Evolutionary conservation across 1,140 invertebrate genomes (phyloP).

Genomic region (Metopolophium dirhodum): DNA sequence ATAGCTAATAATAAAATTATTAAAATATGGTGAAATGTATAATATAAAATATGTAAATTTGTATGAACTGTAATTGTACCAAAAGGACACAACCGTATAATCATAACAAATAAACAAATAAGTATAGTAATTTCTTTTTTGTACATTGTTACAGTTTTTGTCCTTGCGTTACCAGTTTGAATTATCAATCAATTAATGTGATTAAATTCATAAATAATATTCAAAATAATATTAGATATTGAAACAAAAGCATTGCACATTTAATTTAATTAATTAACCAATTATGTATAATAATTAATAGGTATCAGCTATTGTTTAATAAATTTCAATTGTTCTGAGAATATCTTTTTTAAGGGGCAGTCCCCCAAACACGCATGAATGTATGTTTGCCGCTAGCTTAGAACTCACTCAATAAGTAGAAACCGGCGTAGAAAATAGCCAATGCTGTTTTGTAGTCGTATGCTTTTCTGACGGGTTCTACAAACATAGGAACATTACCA

Average conservation of each 20-base stretch:
- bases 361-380: not conserved
- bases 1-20: not conserved
- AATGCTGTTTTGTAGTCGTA: constrained; percentile 83
- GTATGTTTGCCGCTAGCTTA: not conserved
- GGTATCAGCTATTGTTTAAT: not conserved
- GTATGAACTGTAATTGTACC: not conserved
- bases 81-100: not conserved
- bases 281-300: not conserved
- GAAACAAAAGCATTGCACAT: not conserved
- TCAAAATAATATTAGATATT: not conserved
- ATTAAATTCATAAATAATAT: not conserved
- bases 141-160: not conserved
- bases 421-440: constrained; percentile 86
- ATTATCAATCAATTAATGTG: not conserved
- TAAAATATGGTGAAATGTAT: not conserved
- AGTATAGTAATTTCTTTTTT: not conserved
- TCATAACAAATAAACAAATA: not conserved
- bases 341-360: not conserved
- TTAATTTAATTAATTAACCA: not conserved
- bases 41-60: not conserved
- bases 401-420: constrained; percentile 81
- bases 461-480: constrained; percentile 80
- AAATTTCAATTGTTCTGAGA: not conserved
- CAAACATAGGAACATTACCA: constrained; percentile 87
- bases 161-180: not conserved